These are phyloP conservation scores for Drosophila testacea DNA, from an alignment of 2,888 invertebrate species.

Conservation along the genomic window DNA sequence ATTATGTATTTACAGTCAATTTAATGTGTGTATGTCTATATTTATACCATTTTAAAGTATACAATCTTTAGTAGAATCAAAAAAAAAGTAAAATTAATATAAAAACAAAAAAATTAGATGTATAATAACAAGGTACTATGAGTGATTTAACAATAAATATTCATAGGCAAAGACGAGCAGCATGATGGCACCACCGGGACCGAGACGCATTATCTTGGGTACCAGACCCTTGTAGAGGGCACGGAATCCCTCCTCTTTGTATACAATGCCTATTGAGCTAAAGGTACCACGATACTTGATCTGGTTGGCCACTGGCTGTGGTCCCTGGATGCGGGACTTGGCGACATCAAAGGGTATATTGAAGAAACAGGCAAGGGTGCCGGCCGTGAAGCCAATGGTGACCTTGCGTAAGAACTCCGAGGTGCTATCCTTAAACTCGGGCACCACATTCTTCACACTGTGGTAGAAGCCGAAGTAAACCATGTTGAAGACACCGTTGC, in stretches of 20 bases:
- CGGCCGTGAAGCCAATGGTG: constrained; percentile 94
- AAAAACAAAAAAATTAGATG: background rate
- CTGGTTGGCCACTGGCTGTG: constrained; percentile 90
- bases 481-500: constrained; percentile 97
- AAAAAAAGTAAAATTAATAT: background rate
- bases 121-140: constrained; percentile 18
- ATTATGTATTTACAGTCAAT: constrained; percentile 12
- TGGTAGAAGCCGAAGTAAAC: constrained; percentile 98
- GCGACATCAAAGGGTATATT: constrained; percentile 99
- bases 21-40: background rate
- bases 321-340: constrained; percentile 97
- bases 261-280: constrained; percentile 90
- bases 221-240: constrained; percentile 96
- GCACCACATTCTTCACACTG: constrained; percentile 92
- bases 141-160: constrained; percentile 86
- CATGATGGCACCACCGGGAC: constrained; percentile 98
- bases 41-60: background rate
- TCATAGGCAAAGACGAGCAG: constrained; percentile 94
- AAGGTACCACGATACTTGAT: constrained; percentile 93
- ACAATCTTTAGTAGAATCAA: background rate
- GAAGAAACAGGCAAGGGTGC: constrained; percentile 93
- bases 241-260: constrained; percentile 94
- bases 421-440: constrained; percentile 88
- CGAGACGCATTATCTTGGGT: constrained; percentile 95
- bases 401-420: constrained; percentile 91